Percentiles rank a stretch among this genome's conserved stretches.
Evolutionary conservation across 2,888 invertebrate genomes (phyloP).

Genomic region (Hololepta plana): DNA sequence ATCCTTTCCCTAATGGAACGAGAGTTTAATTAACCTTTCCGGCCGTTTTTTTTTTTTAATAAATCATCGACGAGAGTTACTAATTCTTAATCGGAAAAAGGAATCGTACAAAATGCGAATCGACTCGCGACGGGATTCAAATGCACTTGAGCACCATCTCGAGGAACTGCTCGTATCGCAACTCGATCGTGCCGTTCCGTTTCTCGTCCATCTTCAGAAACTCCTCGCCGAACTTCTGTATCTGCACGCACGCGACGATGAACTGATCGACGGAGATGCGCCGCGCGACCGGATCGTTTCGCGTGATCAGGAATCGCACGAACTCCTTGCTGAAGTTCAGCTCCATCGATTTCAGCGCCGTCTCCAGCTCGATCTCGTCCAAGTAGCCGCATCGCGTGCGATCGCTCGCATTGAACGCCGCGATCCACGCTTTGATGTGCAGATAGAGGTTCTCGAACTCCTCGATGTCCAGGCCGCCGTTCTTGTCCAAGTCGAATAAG

Average conservation of each 20-base stretch:
- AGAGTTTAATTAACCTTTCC: no score
- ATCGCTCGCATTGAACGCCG: slow-evolving; percentile 21
- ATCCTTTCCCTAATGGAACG: no score
- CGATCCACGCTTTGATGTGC: slow-evolving; percentile 21
- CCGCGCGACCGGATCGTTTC: slow-evolving; percentile 16
- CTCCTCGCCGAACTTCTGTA: slow-evolving; percentile 24
- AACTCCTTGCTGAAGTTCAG: slow-evolving; percentile 20
- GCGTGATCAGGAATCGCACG: slow-evolving; percentile 18
- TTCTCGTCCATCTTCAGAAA: slow-evolving; percentile 21
- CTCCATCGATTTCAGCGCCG: slow-evolving; percentile 19
- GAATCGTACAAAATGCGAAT: no score
- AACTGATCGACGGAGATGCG: slow-evolving; percentile 22
- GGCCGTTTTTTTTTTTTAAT: no score
- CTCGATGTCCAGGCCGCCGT: slow-evolving; percentile 20
- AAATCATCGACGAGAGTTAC: no score
- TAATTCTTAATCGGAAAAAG: no score
- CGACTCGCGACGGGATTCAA: no score
- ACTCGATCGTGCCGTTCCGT: slow-evolving; percentile 19
- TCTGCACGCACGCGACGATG: slow-evolving; percentile 24
- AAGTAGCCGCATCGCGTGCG: slow-evolving; percentile 17
- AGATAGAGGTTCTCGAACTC: slow-evolving; percentile 22
- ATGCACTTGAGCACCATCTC: slow-evolving; percentile 11
- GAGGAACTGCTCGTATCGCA: slow-evolving; percentile 22
- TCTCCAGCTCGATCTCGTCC: slow-evolving; percentile 18
- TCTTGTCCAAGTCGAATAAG: slow-evolving; percentile 21